A percentile compares a stretch with the other conserved stretches of the same genome.
Conservation (phyloP, 2,113 vertebrate genomes). For the Hemichromis elongatus region DNA sequence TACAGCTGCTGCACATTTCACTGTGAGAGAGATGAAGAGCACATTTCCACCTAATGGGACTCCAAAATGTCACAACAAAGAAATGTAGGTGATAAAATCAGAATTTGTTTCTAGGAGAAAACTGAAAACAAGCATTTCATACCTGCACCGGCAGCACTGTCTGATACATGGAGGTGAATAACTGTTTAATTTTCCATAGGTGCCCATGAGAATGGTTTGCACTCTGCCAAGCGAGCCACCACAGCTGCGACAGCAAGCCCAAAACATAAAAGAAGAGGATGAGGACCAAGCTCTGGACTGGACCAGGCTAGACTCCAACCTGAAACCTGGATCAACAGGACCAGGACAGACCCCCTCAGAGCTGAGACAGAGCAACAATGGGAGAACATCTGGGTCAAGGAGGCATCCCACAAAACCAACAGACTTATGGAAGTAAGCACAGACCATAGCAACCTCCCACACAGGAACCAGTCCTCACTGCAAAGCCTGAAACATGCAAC, state of each 20-base stretch:
- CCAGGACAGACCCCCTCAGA: background rate
- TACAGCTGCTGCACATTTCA: background rate
- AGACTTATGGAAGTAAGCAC: background rate
- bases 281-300: background rate
- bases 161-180: background rate
- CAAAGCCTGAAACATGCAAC: background rate
- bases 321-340: background rate
- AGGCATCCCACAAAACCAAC: background rate
- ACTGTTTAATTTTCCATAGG: background rate
- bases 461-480: background rate
- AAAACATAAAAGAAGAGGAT: background rate
- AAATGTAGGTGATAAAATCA: background rate
- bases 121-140: background rate
- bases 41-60: background rate
- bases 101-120: background rate
- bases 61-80: background rate
- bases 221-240: rapidly evolving
- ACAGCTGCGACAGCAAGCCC: rapidly evolving
- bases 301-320: background rate
- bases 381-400: background rate
- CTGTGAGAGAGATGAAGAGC: background rate
- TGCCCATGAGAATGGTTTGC: background rate
- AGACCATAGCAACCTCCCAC: too few species aligned
- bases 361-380: background rate
- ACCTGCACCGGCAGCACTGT: background rate